Percentiles rank a stretch among this genome's conserved stretches.
Evolutionary conservation across 2,113 vertebrate genomes (phyloP).

Genomic region (Nannobrachium achirus): DNA sequence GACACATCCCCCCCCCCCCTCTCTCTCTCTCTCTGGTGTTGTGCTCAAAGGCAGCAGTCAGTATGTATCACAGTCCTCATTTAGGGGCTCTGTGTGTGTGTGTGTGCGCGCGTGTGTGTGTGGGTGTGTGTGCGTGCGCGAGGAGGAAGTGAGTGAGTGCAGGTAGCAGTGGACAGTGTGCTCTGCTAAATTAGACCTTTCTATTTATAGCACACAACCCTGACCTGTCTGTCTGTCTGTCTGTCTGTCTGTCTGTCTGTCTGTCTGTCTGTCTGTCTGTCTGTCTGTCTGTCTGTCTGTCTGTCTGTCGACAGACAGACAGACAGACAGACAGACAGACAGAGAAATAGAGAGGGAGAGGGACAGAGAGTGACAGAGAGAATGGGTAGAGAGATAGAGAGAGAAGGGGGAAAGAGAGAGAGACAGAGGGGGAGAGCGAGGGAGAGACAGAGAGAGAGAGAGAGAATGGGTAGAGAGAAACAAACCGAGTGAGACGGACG

Average conservation of each 20-base stretch:
- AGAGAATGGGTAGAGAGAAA: neutral
- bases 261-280: no score
- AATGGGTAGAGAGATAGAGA: neutral
- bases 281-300: no score
- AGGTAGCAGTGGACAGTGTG: conserved; percentile 43
- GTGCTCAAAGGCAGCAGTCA: conserved; percentile 56
- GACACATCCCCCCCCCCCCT: conserved; percentile 26
- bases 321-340: neutral
- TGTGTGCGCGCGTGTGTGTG: no score
- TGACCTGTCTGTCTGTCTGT: conserved; percentile 41
- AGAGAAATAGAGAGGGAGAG: neutral
- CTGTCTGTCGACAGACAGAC: no score
- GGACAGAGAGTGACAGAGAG: neutral
- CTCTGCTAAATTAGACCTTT: conserved; percentile 45
- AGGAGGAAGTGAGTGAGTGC: conserved; percentile 58
- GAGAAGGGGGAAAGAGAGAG: conserved; percentile 9
- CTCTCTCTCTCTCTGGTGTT: conserved; percentile 18
- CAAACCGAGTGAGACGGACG: no score
- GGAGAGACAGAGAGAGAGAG: neutral
- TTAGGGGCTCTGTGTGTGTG: conserved; percentile 26
- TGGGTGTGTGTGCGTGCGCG: neutral
- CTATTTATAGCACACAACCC: conserved; percentile 57
- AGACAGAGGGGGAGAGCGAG: conserved; percentile 3
- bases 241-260: neutral
- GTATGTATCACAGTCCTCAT: conserved; percentile 49